These are phyloP conservation scores for Parelbella ahira DNA, from an alignment of 2,888 invertebrate genomes.

Conservation along the genomic window DNA sequence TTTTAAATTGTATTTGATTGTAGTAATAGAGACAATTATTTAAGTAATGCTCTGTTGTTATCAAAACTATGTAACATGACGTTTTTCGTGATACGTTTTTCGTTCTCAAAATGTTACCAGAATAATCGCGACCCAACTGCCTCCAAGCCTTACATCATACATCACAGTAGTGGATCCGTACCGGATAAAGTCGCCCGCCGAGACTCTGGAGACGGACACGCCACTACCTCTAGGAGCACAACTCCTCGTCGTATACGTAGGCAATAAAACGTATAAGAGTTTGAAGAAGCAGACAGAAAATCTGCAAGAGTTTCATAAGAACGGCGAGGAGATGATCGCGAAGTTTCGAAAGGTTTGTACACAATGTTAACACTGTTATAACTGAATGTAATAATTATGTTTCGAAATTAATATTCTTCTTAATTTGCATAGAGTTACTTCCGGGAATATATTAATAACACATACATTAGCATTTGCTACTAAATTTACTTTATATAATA, in stretches of 20 bases:
- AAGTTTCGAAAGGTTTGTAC: constrained; percentile 63
- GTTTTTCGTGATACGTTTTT: no score
- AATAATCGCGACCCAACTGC: constrained; percentile 89
- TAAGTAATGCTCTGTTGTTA: no score
- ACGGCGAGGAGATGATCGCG: constrained; percentile 65
- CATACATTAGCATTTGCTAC: no score
- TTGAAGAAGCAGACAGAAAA: constrained; percentile 60
- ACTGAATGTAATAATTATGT: no score
- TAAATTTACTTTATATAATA: no score
- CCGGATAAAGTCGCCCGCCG: constrained; percentile 90
- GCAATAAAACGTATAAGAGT: constrained; percentile 80
- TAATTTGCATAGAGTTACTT: no score
- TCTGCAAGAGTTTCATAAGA: constrained; percentile 60
- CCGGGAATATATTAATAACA: no score
- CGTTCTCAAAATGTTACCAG: constrained; percentile 74
- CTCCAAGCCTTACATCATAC: constrained; percentile 87
- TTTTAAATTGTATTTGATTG: no score
- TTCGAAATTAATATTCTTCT: no score
- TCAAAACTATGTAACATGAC: no score
- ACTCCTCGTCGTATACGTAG: constrained; percentile 88
- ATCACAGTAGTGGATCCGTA: constrained; percentile 91
- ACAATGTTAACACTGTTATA: no score
- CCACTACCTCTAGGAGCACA: constrained; percentile 91
- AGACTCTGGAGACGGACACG: constrained; percentile 82
- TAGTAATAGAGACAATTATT: no score